phyloP scores from a whole-genome alignment of 1,140 invertebrate genomes.

The Drosophila biarmipes region DNA sequence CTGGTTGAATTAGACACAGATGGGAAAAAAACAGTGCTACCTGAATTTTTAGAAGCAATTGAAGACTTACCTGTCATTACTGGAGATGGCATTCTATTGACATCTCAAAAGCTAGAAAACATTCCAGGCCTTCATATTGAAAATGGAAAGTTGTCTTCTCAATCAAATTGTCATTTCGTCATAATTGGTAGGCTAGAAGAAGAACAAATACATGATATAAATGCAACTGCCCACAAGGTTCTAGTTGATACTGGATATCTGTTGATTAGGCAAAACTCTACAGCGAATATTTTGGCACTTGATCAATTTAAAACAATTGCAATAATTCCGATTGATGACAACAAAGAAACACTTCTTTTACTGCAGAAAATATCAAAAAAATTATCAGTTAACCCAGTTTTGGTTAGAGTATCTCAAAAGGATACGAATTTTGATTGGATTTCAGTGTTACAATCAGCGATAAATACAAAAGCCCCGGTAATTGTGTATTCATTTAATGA shows the following conservation, averaged over 20 bases:
- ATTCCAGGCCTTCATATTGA: conserved; percentile 87
- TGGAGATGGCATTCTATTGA: conserved; percentile 84
- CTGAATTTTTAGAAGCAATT: conserved; percentile 86
- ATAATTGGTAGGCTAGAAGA: conserved; percentile 84
- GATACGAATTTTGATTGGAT: conserved; percentile 86
- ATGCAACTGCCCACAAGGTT: conserved; percentile 56
- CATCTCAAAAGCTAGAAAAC: conserved; percentile 85
- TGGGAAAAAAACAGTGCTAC: conserved; percentile 84
- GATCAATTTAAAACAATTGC: conserved; percentile 67
- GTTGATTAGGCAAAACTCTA: conserved; percentile 83
- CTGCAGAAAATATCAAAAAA: conserved; percentile 74
- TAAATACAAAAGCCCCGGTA: conserved; percentile 85
- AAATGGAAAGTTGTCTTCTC: conserved; percentile 86
- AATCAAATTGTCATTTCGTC: conserved; percentile 86
- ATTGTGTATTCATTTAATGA: conserved; percentile 87
- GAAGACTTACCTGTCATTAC: conserved; percentile 87
- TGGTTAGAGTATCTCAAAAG: conserved; percentile 68
- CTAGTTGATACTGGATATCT: conserved; percentile 85
- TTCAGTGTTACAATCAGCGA: conserved; percentile 85
- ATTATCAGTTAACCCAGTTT: conserved; percentile 53
- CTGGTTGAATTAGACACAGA: conserved; percentile 86
- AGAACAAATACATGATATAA: conserved; percentile 22
- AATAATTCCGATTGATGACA: conserved; percentile 60
- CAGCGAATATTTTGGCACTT: conserved; percentile 40
- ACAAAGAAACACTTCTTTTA: conserved; percentile 76